Base-by-base conservation (phyloP, 2,888 invertebrate species). In the Lampropteryx suffumata region DNA sequence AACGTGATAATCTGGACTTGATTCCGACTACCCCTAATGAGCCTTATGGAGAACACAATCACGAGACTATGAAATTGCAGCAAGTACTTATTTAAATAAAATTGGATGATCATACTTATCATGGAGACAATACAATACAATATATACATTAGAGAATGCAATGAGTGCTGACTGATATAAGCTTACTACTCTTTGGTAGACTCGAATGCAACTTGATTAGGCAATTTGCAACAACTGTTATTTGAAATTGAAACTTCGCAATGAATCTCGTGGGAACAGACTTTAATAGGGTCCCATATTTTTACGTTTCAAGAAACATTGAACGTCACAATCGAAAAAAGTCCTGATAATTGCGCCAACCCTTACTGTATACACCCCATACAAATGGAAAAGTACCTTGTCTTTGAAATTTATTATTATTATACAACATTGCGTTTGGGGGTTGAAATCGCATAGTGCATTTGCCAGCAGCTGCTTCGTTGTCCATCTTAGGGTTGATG, bases 361-460 rank as follows among this genome's bases (percentile, higher is more conserved):
- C 84, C 84, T 81, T 75, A 70, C 73, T 40, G 21, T 34, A 17
- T 17, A 65, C 57, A 59, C 69, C 67, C 74, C 73, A 60, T 60
- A 58, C 55, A 55, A 71, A 67, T 75, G 75, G 70, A 71, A 74
- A 69, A 76, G 73, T 79, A 79, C 82, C 82, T 81, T 80, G 84
- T 83, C 84, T 85, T 79, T 82, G 74, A 73, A 82, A 86, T 87
- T 84, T 88, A 88, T 84, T 87, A 85, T 85, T 87, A 86, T 84
- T 81, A 82, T 71, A 76, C 77, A 80, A 83, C 79, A 80, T 82
- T 85, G 84, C 83, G 79, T 78, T 79, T 71, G 68, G 79, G 85
- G 82, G 79, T 76, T 73, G 69, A 69, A 72, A 76, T 79, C 71
- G 72, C 74, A 79, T 73, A 77, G 78, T 79, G 82, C 83, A 80